phyloP scores from a whole-genome alignment of 2,888 invertebrate species.

The Phortica okadai region DNA sequence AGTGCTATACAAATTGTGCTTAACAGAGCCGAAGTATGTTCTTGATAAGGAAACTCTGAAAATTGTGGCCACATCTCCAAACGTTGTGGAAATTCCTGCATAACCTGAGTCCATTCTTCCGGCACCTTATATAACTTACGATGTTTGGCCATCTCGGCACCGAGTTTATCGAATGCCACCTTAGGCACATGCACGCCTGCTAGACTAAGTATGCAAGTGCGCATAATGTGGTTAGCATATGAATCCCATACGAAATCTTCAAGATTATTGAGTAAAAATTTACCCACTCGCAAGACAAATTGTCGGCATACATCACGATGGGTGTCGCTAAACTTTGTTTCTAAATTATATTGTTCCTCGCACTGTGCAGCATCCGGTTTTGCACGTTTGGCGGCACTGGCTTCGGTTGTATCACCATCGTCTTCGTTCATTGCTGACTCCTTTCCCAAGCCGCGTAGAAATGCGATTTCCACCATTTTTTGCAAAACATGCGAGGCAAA shows the following conservation, averaged over 20 bases:
- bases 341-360: constrained; percentile 71
- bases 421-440: constrained; percentile 48
- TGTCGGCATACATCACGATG: constrained; percentile 80
- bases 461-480: constrained; percentile 78
- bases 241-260: constrained; percentile 89
- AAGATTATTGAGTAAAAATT: constrained; percentile 88
- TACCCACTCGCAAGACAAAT: constrained; percentile 84
- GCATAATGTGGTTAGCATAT: constrained; percentile 86
- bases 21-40: constrained; percentile 84
- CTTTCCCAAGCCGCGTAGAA: constrained; percentile 66
- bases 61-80: constrained; percentile 88
- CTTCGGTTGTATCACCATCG: constrained; percentile 58
- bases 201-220: constrained; percentile 84
- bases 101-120: constrained; percentile 80
- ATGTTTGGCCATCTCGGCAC: constrained; percentile 61
- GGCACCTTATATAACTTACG: constrained; percentile 77
- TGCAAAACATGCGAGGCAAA: constrained; percentile 89
- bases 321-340: constrained; percentile 74
- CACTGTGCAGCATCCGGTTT: constrained; percentile 57
- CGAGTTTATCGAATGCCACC: constrained; percentile 77
- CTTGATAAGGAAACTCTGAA: constrained; percentile 82
- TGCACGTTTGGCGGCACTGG: constrained; percentile 57
- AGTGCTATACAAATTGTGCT: constrained; percentile 80
- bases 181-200: constrained; percentile 81
- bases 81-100: constrained; percentile 81